A percentile compares a stretch with the other conserved stretches of the same genome.
Evolutionary conservation across 2,113 vertebrate species (phyloP).

Genomic region (Microtus richardsoni): DNA sequence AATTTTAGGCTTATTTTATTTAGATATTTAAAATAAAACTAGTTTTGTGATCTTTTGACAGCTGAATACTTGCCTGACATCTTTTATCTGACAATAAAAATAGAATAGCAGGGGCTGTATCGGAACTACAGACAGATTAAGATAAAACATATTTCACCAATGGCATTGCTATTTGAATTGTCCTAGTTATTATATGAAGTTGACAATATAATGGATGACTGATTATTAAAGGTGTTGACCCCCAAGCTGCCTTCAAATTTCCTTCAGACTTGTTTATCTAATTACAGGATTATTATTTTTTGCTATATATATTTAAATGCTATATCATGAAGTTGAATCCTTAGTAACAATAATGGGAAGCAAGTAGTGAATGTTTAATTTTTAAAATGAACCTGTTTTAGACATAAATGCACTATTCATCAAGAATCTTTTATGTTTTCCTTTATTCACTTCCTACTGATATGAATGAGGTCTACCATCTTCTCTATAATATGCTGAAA

Average conservation of each 20-base stretch:
- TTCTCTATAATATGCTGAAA: slow-evolving; percentile 97
- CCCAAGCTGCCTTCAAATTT: not conserved
- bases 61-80: not conserved
- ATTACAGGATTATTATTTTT: slow-evolving; percentile 27
- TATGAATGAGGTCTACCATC: slow-evolving; percentile 96
- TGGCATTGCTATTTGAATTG: not conserved
- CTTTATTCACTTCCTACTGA: slow-evolving; percentile 93
- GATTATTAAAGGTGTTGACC: slow-evolving; percentile 22
- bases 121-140: not conserved
- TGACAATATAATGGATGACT: slow-evolving; percentile 1
- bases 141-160: not conserved
- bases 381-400: not conserved
- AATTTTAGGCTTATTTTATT: slow-evolving; percentile 9
- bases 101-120: not conserved
- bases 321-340: not conserved
- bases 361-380: slow-evolving; percentile 2
- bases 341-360: slow-evolving; percentile 15
- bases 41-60: slow-evolving; percentile 3
- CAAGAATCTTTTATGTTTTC: slow-evolving; percentile 67
- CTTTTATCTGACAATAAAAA: slow-evolving; percentile 4
- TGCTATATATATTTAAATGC: slow-evolving; percentile 2
- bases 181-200: not conserved
- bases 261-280: not conserved
- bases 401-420: slow-evolving; percentile 22
- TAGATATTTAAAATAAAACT: slow-evolving; percentile 34